Conservation (phyloP, 2,113 vertebrate genomes). For the Axis porcinus region DNA sequence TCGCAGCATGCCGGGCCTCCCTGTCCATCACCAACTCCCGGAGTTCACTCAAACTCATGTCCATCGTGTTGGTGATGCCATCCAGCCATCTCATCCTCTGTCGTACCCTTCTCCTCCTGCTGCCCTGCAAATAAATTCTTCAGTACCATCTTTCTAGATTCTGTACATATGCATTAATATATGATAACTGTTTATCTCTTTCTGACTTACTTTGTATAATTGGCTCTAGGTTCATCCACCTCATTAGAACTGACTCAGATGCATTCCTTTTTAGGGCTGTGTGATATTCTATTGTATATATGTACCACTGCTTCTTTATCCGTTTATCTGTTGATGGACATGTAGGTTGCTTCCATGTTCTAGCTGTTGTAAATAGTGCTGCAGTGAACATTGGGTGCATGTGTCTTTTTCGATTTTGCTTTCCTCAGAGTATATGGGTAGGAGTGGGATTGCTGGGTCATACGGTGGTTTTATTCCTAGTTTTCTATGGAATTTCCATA, state of each 20-base stretch:
- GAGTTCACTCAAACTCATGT: too few relatives aligned
- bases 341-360: neutral
- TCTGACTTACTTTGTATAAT: neutral
- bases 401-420: neutral
- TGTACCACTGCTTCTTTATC: neutral
- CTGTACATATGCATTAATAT: too few relatives aligned
- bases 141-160: too few relatives aligned
- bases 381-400: neutral
- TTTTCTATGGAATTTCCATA: neutral
- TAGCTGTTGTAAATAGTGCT: neutral
- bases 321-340: neutral
- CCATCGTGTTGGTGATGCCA: too few relatives aligned
- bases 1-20: too few relatives aligned
- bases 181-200: neutral
- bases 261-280: neutral
- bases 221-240: neutral
- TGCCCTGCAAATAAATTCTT: too few relatives aligned
- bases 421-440: neutral
- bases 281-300: neutral
- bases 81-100: too few relatives aligned
- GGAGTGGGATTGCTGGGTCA: neutral
- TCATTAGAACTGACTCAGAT: neutral
- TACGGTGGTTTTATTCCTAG: neutral
- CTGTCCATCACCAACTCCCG: too few relatives aligned
- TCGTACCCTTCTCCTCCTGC: too few relatives aligned